These are phyloP conservation scores for Drosophila ercepeae DNA, from an alignment of 1,140 invertebrate genomes.

Conservation along the genomic window DNA sequence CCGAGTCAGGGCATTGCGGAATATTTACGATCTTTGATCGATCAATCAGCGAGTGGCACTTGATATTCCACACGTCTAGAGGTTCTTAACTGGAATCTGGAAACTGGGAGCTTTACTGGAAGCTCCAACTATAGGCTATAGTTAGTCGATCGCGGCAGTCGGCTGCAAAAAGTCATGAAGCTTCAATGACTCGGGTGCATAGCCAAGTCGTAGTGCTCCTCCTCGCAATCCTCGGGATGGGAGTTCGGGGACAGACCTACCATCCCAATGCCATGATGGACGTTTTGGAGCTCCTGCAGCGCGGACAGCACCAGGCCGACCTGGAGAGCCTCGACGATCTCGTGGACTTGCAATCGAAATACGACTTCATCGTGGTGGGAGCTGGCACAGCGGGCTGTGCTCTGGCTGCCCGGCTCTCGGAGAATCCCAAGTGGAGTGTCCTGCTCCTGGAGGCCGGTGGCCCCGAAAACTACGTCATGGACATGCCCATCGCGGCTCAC, in stretches of 20 bases:
- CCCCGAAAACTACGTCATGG: constrained; percentile 87
- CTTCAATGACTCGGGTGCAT: constrained; percentile 4
- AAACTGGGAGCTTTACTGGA: background rate
- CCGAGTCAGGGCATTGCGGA: background rate
- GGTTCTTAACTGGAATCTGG: background rate
- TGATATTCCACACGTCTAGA: background rate
- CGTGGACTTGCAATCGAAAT: constrained; percentile 77
- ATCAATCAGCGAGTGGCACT: background rate
- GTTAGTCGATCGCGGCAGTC: constrained; percentile 30
- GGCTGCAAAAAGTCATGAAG: constrained; percentile 23
- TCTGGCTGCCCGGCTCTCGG: constrained; percentile 87
- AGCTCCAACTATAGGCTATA: background rate
- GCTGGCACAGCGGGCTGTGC: constrained; percentile 90
- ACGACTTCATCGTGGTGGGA: constrained; percentile 89
- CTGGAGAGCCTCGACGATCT: constrained; percentile 73
- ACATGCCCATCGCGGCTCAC: constrained; percentile 87
- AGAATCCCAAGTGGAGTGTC: constrained; percentile 86
- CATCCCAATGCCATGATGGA: constrained; percentile 35
- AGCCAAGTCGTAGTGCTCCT: background rate
- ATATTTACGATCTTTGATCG: constrained; percentile 1
- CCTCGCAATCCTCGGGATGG: too few relatives aligned
- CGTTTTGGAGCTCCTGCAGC: constrained; percentile 39
- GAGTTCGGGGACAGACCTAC: constrained; percentile 18
- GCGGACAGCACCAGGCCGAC: constrained; percentile 58
- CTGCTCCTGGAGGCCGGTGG: constrained; percentile 89